These are phyloP conservation scores for Blera fallax DNA, from an alignment of 2,888 invertebrate species.

Conservation along the genomic window DNA sequence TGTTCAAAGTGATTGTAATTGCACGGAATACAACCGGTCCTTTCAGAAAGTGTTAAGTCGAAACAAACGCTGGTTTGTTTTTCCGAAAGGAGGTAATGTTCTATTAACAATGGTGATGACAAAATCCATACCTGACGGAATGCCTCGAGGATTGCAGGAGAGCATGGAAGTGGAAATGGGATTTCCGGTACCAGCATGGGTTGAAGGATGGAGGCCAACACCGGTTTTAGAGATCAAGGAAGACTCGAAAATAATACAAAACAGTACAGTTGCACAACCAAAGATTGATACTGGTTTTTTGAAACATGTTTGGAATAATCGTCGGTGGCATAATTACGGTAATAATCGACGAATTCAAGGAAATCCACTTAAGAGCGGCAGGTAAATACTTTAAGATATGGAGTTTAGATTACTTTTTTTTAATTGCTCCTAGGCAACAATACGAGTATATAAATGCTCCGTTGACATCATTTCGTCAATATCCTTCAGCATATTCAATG, in stretches of 20 bases:
- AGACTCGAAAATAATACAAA: not conserved
- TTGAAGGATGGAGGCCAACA: conserved; percentile 76
- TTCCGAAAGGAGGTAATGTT: conserved; percentile 75
- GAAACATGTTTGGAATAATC: not conserved
- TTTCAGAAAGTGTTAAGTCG: conserved; percentile 73
- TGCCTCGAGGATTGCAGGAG: conserved; percentile 75
- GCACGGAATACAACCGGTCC: not conserved
- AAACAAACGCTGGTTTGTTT: conserved; percentile 74
- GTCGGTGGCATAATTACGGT: not conserved
- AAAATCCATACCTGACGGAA: conserved; percentile 75
- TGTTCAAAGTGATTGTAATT: conserved; percentile 17
- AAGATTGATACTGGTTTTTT: not conserved
- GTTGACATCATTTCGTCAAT: not conserved
- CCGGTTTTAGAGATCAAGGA: conserved; percentile 46
- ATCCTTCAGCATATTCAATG: not conserved
- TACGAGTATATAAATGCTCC: not conserved
- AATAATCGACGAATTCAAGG: not conserved
- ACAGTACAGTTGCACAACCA: not conserved
- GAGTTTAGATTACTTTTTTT: not conserved
- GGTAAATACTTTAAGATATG: not conserved
- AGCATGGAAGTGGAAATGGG: conserved; percentile 77
- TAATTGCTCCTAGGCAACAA: not conserved
- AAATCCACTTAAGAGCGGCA: not conserved
- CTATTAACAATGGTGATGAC: conserved; percentile 75
- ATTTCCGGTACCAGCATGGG: conserved; percentile 75